Evolutionary conservation across 2,797 vertebrate species (phyloP), one percentile per base, ranked within the genome.

Genomic region (Alauda arvensis): DNA sequence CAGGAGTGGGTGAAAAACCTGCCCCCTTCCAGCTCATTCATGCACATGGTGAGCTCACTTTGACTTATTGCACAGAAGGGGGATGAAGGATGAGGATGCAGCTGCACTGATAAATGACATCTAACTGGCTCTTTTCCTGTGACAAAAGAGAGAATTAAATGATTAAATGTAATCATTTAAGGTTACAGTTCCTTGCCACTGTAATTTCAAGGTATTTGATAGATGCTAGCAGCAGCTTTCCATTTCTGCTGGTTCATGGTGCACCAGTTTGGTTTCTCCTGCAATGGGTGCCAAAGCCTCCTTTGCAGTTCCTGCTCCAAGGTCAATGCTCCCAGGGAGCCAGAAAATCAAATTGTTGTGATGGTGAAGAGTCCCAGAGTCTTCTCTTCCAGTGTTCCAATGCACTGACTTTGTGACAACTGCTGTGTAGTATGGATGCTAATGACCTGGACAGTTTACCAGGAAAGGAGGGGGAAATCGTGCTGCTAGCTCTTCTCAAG

Each of bases 1-100:
- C 43, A 68, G 40, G 31, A 31, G 1, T 11, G 56, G 23, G 8
- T 79, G 46, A 33, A n/a, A 74, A 70, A 31, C 29, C 37, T 77
- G 10, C 2, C 8, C 10, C 0, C 14, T 23, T 56, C 21, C 56
- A 75, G 24, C 28, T 14, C 0, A 0, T 61, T 68, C 14, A 12
- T 55, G 33, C 0, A 0, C 0, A 0, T 34, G 19, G 48, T 77
- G 57, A 71, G 9, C 74, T 79, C 45, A 2, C 42, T 57, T 52
- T 62, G 63, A 31, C 28, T 61, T 77, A 20, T 43, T 87, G 62
- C 17, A 18, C 1, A 1, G 45, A 71, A 65, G 14, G 45, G 26
- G 17, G 65, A 31, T 40, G 55, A 67, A 45, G 31, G 37, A 12
- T 68, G 45, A 66, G 52, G 18, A 12, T 59, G 6, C 0, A 2